Evolutionary conservation across 1,140 invertebrate genomes (phyloP), one percentile per base, ranked within the genome.

Genomic region (Anastrepha obliqua): DNA sequence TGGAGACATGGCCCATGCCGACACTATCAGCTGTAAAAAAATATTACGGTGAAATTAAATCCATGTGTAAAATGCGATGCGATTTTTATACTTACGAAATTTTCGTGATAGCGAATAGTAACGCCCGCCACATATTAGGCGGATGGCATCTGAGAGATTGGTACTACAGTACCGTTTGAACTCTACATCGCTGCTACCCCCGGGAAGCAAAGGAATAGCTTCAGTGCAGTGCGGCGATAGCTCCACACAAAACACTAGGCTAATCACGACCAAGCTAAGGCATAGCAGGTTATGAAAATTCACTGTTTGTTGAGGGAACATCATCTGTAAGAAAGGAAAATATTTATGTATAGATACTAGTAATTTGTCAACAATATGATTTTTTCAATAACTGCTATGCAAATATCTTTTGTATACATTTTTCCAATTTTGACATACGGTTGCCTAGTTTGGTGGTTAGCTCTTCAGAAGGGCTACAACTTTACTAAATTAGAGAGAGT

Each of bases 11-110:
- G 0, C 62, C 86, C 64, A 51, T 88, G 29, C 89, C 92, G 85
- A 91, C 89, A 70, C 89, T 91, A n/a, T 90, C 85, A 13, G 90
- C 92, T 92, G 55, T 78, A 78, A 87, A 65, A 60, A 85, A 44
- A 2, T 86, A 47, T 29, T 44, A 67, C 6, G 6, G 42, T 64
- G 15, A 86, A 59, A 87, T 87, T 87, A 29, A 29, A 29, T 29
- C 29, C 29, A 29, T 67, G 29, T 67, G 8, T 39, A 67, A 8
- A 67, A 67, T 42, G 39, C 11, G 20, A 6, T 39, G n/a, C 13
- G 8, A 29, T 55, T 11, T 67, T 8, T 67, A 67, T 47, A 86
- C 59, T 86, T 86, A 86, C 85, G 85, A 86, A 86, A 86, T 8
- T 86, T 59, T 60, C 85, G 85, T 6, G 85, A 86, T 11, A 86